These are phyloP conservation scores for Sebastes steindachneri DNA, from an alignment of 2,797 vertebrate genomes.

Conservation along the genomic window DNA sequence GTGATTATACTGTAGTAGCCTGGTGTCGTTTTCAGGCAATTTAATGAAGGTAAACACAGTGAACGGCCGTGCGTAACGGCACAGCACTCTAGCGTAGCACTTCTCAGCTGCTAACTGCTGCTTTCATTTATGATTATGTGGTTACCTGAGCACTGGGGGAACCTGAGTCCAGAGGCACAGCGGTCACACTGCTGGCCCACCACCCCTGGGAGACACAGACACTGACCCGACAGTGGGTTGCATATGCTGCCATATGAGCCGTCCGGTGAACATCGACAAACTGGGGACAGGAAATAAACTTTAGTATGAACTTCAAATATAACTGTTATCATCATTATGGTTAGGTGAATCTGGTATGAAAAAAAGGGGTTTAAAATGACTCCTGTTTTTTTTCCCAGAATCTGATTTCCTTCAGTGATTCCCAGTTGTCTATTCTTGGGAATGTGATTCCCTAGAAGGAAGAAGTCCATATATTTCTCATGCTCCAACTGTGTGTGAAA, in stretches of 20 bases:
- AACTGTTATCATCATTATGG: neutral
- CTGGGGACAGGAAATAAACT: slow-evolving; percentile 68
- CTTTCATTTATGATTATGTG: neutral
- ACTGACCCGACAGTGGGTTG: slow-evolving; percentile 84
- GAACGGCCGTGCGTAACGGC: neutral
- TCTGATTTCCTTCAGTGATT: slow-evolving; percentile 10
- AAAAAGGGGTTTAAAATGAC: neutral
- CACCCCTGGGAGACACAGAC: slow-evolving; percentile 82
- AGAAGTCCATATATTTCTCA: slow-evolving; percentile 27
- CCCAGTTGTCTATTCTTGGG: slow-evolving; percentile 45
- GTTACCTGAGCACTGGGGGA: slow-evolving; percentile 88
- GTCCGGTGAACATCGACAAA: slow-evolving; percentile 83
- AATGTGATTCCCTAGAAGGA: slow-evolving; percentile 47
- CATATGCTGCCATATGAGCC: slow-evolving; percentile 84
- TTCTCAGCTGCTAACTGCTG: neutral
- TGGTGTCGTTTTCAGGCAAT: neutral
- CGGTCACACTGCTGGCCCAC: slow-evolving; percentile 85
- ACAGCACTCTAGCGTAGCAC: neutral
- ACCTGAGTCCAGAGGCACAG: slow-evolving; percentile 80
- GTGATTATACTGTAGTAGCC: neutral
- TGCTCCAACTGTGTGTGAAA: slow-evolving; percentile 32
- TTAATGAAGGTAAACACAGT: too few species aligned
- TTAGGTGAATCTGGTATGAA: neutral
- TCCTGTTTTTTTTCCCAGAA: slow-evolving; percentile 1
- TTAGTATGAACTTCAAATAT: neutral